Conservation (phyloP, 1,140 invertebrate species). For the Andricus grossulariae region DNA sequence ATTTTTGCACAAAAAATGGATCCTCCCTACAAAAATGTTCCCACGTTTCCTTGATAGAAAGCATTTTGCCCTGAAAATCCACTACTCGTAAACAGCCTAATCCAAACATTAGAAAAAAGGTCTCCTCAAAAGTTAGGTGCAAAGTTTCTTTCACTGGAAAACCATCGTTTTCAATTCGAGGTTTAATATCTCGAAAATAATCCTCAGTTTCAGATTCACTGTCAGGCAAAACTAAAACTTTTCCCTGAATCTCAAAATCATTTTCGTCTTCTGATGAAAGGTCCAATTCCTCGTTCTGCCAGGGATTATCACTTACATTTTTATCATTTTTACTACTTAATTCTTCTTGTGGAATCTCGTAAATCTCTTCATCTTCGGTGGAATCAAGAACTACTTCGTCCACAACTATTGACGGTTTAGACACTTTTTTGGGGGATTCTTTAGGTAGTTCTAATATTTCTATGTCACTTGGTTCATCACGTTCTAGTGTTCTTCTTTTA, state of each 20-base stretch:
- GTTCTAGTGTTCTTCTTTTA: background rate
- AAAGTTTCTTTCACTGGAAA: conserved; percentile 80
- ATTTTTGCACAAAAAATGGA: conserved; percentile 82
- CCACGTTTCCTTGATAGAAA: conserved; percentile 81
- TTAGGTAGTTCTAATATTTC: conserved; percentile 36
- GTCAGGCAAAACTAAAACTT: conserved; percentile 80
- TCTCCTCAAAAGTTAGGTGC: conserved; percentile 84
- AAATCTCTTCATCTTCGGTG: conserved; percentile 67
- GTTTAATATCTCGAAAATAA: conserved; percentile 80
- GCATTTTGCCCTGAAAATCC: conserved; percentile 75
- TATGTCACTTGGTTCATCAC: conserved; percentile 28
- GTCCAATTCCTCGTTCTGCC: conserved; percentile 46
- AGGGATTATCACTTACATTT: conserved; percentile 64
- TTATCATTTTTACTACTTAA: conserved; percentile 61
- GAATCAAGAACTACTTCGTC: conserved; percentile 66
- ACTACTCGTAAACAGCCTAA: conserved; percentile 84
- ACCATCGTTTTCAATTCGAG: conserved; percentile 78
- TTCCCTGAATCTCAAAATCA: conserved; percentile 66
- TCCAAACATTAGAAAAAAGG: conserved; percentile 87
- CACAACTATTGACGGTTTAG: conserved; percentile 33
- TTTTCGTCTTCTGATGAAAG: conserved; percentile 51
- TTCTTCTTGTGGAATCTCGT: conserved; percentile 63
- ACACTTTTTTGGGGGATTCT: background rate
- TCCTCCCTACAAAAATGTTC: conserved; percentile 79
- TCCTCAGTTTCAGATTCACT: conserved; percentile 81